These are phyloP conservation scores for Steinernema feltiae DNA, from an alignment of 1,140 invertebrate genomes.

Conservation along the genomic window DNA sequence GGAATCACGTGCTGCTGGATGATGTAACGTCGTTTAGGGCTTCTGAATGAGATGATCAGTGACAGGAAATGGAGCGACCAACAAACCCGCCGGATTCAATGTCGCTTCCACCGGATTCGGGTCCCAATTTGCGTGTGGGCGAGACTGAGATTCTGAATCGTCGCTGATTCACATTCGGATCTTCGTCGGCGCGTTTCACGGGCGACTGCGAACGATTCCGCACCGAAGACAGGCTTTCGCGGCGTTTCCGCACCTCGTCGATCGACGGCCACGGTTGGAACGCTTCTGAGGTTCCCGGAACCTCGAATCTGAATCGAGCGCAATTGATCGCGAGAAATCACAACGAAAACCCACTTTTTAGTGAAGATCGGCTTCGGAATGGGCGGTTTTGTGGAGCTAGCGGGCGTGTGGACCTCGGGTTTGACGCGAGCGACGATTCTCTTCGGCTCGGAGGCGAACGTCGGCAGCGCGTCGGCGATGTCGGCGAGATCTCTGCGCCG, in stretches of 20 bases:
- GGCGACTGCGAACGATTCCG: slow-evolving; percentile 15
- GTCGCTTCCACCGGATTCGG: slow-evolving; percentile 6
- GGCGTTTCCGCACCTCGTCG: slow-evolving; percentile 22
- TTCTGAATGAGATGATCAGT: background rate
- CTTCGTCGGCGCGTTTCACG: background rate
- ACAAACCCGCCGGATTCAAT: slow-evolving; percentile 9
- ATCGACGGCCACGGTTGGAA: slow-evolving; percentile 40
- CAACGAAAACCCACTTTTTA: background rate
- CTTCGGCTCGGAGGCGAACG: background rate
- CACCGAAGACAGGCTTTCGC: background rate
- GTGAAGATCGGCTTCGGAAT: background rate
- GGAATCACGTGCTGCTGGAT: slow-evolving; percentile 10
- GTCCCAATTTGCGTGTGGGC: slow-evolving; percentile 23
- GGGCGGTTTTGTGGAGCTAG: background rate
- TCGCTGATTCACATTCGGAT: background rate
- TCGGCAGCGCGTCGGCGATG: background rate
- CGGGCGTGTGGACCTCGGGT: background rate
- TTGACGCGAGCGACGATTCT: background rate
- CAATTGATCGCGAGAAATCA: background rate
- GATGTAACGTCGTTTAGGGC: slow-evolving; percentile 7
- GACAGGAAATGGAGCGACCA: background rate
- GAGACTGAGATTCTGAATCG: slow-evolving; percentile 38
- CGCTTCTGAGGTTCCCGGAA: slow-evolving; percentile 7
- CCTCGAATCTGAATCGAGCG: background rate
- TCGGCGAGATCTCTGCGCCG: background rate